Conservation (phyloP, 2,113 vertebrate species). For the Agapornis roseicollis region DNA sequence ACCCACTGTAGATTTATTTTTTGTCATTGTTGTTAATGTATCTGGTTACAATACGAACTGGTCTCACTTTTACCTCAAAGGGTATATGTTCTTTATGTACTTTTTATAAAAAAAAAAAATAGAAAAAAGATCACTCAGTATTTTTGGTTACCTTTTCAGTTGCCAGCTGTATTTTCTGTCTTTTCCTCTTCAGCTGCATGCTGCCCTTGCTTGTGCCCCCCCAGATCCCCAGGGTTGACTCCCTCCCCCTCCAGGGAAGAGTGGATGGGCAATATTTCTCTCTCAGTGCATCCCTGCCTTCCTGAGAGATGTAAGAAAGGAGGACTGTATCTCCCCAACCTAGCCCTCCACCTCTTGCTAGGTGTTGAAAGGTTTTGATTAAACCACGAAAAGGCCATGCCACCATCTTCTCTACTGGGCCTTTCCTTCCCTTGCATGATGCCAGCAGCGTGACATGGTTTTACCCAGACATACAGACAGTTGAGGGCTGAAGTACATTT, state of each 20-base stretch:
- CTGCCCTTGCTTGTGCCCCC: neutral
- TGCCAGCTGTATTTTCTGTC: neutral
- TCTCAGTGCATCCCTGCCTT: fast-evolving
- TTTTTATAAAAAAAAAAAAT: conserved; percentile 57
- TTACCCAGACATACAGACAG: fast-evolving
- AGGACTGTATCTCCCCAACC: neutral
- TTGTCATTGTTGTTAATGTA: conserved; percentile 22
- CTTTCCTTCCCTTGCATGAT: neutral
- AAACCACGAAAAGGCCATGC: neutral
- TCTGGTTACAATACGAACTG: conserved; percentile 29
- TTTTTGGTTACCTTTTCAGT: conserved; percentile 9
- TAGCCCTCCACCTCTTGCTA: neutral
- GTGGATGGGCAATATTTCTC: neutral
- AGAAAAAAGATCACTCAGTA: neutral
- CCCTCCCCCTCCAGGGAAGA: fast-evolving
- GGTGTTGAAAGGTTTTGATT: neutral
- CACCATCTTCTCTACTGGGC: neutral
- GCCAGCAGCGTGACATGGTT: neutral
- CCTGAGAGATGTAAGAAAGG: neutral
- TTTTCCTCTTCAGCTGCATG: neutral
- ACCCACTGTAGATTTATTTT: neutral
- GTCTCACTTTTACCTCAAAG: conserved; percentile 53
- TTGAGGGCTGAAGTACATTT: neutral
- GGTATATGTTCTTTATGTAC: conserved; percentile 47
- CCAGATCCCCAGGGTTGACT: no score